Conservation (phyloP, 2,888 invertebrate genomes). For the Blastobasis lacticolella region DNA sequence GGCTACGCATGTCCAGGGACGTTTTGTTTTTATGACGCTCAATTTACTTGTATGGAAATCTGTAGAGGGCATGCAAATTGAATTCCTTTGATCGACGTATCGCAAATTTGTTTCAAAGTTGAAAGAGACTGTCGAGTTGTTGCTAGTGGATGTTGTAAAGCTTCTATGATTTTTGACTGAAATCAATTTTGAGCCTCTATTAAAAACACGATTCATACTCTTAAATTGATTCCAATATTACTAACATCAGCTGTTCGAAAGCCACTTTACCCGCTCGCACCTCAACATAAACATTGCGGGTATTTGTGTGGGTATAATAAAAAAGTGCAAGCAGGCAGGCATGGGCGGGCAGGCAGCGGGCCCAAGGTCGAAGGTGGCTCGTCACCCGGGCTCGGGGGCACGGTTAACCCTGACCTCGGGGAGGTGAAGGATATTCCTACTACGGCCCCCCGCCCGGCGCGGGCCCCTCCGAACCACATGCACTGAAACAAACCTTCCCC, state of each 20-base stretch:
- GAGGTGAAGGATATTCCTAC: constrained; percentile 71
- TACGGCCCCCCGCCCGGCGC: constrained; percentile 51
- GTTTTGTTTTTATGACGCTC: constrained; percentile 43
- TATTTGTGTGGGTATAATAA: neutral
- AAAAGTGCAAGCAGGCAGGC: neutral
- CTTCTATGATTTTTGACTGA: no score
- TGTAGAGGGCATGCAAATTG: constrained; percentile 7
- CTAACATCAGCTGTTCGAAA: no score
- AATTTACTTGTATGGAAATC: constrained; percentile 21
- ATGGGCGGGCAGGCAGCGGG: neutral
- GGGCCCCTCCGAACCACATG: constrained; percentile 51
- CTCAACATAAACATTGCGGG: neutral
- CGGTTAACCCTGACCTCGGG: constrained; percentile 72
- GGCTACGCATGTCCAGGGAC: constrained; percentile 65
- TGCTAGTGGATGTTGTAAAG: no score
- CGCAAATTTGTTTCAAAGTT: neutral
- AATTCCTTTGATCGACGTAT: constrained; percentile 5
- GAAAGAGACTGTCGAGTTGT: neutral
- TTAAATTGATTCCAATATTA: no score
- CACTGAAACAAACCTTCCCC: constrained; percentile 54
- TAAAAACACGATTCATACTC: no score
- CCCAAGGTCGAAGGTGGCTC: constrained; percentile 68
- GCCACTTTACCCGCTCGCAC: neutral
- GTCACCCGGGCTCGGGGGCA: constrained; percentile 62
- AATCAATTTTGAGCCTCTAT: no score